Conservation (phyloP, 2,888 invertebrate genomes). For the Drosophila pegasa region DNA sequence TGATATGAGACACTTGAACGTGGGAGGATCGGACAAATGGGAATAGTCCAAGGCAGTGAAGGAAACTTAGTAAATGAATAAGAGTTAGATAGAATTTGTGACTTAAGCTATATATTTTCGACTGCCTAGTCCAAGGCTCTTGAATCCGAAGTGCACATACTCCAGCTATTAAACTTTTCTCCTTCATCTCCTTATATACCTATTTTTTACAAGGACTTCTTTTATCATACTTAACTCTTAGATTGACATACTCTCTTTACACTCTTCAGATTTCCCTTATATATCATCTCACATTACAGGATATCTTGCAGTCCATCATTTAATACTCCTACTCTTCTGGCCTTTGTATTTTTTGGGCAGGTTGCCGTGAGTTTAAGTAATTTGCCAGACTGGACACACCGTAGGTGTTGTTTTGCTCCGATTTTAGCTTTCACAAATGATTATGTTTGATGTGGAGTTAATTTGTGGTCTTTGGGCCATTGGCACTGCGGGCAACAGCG, state of each 20-base stretch:
- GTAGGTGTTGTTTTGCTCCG: conserved; percentile 60
- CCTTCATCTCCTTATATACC: not conserved
- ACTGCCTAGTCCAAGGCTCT: no score
- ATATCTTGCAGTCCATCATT: conserved; percentile 8
- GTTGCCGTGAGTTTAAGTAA: conserved; percentile 74
- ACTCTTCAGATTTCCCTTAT: no score
- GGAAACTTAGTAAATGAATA: no score
- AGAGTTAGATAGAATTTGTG: no score
- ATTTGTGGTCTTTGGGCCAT: conserved; percentile 70
- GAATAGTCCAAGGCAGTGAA: no score
- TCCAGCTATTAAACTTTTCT: no score
- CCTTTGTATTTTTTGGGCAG: conserved; percentile 43
- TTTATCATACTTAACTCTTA: no score
- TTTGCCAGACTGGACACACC: conserved; percentile 65
- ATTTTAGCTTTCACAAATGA: conserved; percentile 82
- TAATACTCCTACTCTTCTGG: not conserved
- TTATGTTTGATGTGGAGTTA: conserved; percentile 83
- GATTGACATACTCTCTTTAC: no score
- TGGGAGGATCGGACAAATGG: no score
- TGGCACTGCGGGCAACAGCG: conserved; percentile 48
- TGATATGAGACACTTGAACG: not conserved
- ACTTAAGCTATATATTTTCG: no score
- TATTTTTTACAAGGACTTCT: no score
- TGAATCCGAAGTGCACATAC: no score
- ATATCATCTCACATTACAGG: conserved; percentile 3